Percentiles rank a stretch among this genome's conserved stretches.
Evolutionary conservation across 1,140 invertebrate species (phyloP).

Genomic region (Phenacoccus solenopsis): DNA sequence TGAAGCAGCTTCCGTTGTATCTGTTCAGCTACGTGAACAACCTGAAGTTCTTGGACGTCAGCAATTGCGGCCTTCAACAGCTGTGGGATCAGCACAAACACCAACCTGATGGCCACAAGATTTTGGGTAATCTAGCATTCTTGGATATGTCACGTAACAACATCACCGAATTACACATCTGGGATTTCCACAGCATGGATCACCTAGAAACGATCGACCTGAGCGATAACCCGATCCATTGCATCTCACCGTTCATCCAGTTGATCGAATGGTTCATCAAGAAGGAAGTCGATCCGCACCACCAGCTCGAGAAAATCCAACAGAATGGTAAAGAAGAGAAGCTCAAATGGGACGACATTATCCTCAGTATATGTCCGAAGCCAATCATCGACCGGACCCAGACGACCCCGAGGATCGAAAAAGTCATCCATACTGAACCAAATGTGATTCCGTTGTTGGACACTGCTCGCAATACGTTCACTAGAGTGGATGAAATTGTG

Average conservation of each 20-base stretch:
- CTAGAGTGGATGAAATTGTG: not conserved
- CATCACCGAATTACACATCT: constrained; percentile 22
- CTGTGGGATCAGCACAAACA: constrained; percentile 45
- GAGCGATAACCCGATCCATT: constrained; percentile 35
- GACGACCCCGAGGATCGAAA: not conserved
- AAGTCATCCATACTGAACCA: not conserved
- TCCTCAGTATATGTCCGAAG: not conserved
- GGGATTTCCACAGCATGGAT: constrained; percentile 23
- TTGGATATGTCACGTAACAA: constrained; percentile 28
- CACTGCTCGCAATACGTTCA: not conserved
- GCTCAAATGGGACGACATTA: not conserved
- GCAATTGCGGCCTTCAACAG: constrained; percentile 45
- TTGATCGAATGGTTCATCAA: constrained; percentile 35
- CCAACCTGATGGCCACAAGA: constrained; percentile 30
- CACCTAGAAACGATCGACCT: constrained; percentile 32
- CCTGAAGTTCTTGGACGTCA: constrained; percentile 47
- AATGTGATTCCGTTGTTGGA: not conserved
- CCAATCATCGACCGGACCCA: not conserved
- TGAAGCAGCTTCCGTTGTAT: constrained; percentile 47
- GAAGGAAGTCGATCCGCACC: constrained; percentile 32
- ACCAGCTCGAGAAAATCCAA: not conserved
- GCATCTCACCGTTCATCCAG: constrained; percentile 34
- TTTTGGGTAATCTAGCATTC: constrained; percentile 34
- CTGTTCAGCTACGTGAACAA: constrained; percentile 45
- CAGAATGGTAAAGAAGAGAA: not conserved